Conservation (phyloP, 1,140 invertebrate genomes). For the Ruditapes philippinarum region DNA sequence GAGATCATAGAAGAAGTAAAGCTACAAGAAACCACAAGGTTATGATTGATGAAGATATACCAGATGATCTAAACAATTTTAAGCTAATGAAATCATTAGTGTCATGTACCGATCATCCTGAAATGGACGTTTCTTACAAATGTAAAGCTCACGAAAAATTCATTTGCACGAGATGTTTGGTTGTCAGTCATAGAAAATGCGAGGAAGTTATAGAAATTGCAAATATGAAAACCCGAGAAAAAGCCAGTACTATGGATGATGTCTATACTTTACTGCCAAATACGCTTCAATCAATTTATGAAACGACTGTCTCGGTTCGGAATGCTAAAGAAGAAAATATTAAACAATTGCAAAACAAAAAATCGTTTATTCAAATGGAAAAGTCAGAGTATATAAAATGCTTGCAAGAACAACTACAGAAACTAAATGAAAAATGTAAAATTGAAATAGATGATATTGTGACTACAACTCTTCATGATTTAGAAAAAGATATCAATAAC, state of each 20-base stretch:
- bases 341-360: not conserved
- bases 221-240: not conserved
- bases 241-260: not conserved
- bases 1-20: constrained; percentile 39
- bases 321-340: constrained; percentile 21
- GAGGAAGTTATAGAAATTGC: not conserved
- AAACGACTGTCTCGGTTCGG: not conserved
- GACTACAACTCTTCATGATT: not conserved
- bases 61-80: not conserved
- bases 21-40: constrained; percentile 36
- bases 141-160: constrained; percentile 3
- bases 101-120: constrained; percentile 12
- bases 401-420: not conserved
- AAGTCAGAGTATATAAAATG: not conserved
- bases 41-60: constrained; percentile 16
- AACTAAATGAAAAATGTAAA: not conserved
- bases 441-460: not conserved
- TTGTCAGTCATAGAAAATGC: constrained; percentile 28
- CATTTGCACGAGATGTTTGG: constrained; percentile 38
- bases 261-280: not conserved
- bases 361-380: too few species aligned
- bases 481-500: not conserved
- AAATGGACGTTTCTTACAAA: constrained; percentile 23
- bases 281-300: not conserved
- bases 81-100: not conserved